Evolutionary conservation across 2,113 vertebrate genomes (phyloP), one percentile per base, ranked within the genome.

Genomic region (Pseudorasbora parva): DNA sequence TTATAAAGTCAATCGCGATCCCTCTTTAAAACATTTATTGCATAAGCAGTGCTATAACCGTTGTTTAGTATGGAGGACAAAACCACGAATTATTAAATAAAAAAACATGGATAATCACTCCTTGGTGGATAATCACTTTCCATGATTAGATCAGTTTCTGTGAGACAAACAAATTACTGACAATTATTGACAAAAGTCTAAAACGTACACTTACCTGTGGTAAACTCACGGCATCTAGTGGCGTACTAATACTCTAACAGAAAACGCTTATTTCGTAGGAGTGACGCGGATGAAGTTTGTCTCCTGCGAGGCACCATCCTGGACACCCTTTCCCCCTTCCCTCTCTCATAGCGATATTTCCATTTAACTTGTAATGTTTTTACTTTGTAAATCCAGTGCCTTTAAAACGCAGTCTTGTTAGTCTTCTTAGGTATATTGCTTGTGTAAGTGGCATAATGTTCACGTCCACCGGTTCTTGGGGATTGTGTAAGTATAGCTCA

Each of bases 391-490:
- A 88, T 2, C 3, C 9, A 21, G 82, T 74, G 71, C 74, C 19
- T 74, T 85, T 30, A 27, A 6, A 19, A 23, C 56, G 73, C 45
- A 43, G 8, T 57, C 21, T 30, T 3, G 4, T 23, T 66, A 37
- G 51, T 72, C 23, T 25, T 56, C 2, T 76, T 49, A 27, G 33
- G 45, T 66, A 19, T 59, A 37, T 30, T 51, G 23, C 27, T 77
- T 8, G 41, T 72, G 54, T 59, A 15, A 71, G 27, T 45, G 14
- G 10, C 47, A 82, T 17, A 64, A 95, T 95, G 94, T 95, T 95
- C 80, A 93, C 92, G 84, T 91, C 90, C 78, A 94, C 93, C 11
- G 94, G 94, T 45, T 94, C 94, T 6, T 89, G 93, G 71, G 93
- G 94, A 83, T 89, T 95, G 47, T 94, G 94, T 95, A 89, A 94